Evolutionary conservation across 92 coral and sea anemone species (phyloP).

Genomic region (Porites divaricata): DNA sequence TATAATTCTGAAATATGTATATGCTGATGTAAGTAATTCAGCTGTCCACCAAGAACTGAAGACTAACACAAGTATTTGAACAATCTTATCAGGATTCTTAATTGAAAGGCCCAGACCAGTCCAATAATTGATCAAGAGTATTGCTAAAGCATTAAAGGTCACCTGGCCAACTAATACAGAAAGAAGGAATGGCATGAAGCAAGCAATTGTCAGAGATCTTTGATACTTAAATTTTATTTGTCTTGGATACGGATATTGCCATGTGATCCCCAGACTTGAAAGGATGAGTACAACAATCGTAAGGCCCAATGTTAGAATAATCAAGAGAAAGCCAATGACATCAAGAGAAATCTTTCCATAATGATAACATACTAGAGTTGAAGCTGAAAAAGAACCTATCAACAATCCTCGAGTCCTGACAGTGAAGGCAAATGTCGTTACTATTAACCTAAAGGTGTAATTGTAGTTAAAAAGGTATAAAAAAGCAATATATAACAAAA

Average conservation of each 20-base stretch:
- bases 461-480: neutral
- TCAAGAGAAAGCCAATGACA: neutral
- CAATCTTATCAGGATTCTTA: neutral
- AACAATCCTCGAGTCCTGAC: neutral
- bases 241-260: conserved; percentile 6
- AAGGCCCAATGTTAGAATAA: neutral
- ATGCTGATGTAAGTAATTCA: neutral
- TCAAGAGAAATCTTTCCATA: too few relatives aligned
- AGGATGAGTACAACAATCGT: neutral
- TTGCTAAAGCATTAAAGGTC: neutral
- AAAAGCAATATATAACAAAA: neutral
- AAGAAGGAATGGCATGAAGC: neutral
- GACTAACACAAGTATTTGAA: neutral
- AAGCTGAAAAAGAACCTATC: neutral
- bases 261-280: neutral
- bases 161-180: neutral
- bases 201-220: neutral
- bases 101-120: neutral
- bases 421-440: neutral
- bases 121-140: neutral
- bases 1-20: neutral
- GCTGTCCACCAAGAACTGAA: neutral
- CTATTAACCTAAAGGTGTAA: neutral
- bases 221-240: neutral
- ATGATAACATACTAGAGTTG: neutral